Evolutionary conservation across 2,797 vertebrate species (phyloP).

Genomic region (Picus viridis): DNA sequence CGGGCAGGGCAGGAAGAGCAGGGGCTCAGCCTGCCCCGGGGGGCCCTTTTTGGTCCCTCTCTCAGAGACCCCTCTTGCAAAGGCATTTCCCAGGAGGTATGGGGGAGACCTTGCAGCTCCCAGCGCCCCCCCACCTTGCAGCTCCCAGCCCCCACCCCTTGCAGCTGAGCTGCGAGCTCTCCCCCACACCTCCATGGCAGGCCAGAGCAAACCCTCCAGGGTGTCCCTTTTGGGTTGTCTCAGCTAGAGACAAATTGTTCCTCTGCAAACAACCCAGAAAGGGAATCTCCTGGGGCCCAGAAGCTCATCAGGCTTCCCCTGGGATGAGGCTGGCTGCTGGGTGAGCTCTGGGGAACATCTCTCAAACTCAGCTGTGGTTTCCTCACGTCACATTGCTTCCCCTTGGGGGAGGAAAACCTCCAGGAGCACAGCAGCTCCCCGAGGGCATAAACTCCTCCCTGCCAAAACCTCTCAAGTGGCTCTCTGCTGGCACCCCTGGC

Average conservation of each 20-base stretch:
- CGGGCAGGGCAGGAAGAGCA: neutral
- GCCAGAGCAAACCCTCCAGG: neutral
- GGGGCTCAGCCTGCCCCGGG: too few relatives aligned
- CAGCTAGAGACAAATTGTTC: neutral
- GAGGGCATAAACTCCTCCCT: neutral
- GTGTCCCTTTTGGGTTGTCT: neutral
- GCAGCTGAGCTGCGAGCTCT: too few relatives aligned
- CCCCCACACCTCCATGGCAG: neutral
- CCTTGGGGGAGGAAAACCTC: neutral
- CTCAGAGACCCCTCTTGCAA: neutral
- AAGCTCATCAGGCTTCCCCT: neutral
- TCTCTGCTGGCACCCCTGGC: neutral
- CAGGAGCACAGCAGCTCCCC: neutral
- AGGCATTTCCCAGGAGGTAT: accelerated
- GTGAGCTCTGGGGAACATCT: neutral
- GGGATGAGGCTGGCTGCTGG: neutral
- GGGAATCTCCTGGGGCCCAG: neutral
- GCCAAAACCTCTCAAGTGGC: neutral
- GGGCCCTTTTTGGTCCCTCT: neutral
- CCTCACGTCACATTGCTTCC: neutral
- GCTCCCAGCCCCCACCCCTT: neutral
- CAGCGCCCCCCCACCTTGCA: neutral
- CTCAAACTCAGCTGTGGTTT: accelerated
- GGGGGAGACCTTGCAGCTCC: neutral
- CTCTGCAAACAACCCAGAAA: neutral